Percentiles rank a stretch among this genome's conserved stretches.
Evolutionary conservation across 2,797 vertebrate species (phyloP).

Genomic region (Babyrousa celebensis): DNA sequence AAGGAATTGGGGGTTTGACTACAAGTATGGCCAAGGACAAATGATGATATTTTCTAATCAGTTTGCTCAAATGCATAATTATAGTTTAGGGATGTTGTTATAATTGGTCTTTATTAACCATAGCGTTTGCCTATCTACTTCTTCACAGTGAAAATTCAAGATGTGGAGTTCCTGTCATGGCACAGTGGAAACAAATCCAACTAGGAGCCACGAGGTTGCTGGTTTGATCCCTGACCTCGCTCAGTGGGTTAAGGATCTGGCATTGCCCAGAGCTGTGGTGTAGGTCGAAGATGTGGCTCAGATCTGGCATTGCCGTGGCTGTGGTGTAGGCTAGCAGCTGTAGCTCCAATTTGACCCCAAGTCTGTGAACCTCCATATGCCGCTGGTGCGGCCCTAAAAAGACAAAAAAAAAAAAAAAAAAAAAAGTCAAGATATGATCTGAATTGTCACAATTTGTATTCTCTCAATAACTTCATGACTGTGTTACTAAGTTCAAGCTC

Average conservation of each 20-base stretch:
- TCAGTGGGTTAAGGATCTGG: no score
- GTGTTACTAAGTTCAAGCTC: neutral
- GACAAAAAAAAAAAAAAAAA: no score
- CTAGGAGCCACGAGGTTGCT: no score
- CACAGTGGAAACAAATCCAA: no score
- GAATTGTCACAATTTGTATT: constrained; percentile 23
- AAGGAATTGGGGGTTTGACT: neutral
- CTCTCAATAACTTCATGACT: neutral
- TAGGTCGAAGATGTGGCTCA: no score
- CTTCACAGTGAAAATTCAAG: neutral
- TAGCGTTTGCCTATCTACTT: neutral
- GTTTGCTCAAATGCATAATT: neutral
- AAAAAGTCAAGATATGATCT: neutral
- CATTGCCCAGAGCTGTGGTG: no score
- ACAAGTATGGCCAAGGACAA: neutral
- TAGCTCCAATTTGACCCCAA: no score
- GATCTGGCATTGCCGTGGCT: no score
- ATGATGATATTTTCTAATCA: neutral
- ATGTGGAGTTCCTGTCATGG: neutral
- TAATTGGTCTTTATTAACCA: neutral
- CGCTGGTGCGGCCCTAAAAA: no score
- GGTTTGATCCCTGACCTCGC: no score
- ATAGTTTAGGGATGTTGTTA: neutral
- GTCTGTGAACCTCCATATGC: no score
- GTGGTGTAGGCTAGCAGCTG: no score